These are phyloP conservation scores for Ophion obscuratus DNA, from an alignment of 2,888 invertebrate genomes.

Conservation along the genomic window DNA sequence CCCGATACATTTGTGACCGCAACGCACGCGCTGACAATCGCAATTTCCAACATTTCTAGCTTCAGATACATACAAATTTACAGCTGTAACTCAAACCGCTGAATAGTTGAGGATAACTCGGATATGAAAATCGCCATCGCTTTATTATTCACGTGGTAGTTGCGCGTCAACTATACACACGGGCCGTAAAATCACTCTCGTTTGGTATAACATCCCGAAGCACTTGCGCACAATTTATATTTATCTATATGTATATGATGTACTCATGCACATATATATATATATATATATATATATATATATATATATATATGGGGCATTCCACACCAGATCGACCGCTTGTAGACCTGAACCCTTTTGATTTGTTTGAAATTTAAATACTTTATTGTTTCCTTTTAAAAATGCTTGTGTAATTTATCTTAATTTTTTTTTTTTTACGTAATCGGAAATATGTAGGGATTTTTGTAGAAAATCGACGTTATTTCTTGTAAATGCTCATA, in stretches of 20 bases:
- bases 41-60: slow-evolving; percentile 1
- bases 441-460: no score
- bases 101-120: not conserved
- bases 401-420: no score
- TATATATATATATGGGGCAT: no score
- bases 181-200: slow-evolving; percentile 8
- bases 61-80: slow-evolving; percentile 21
- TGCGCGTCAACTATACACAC: not conserved
- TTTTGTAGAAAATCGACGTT: no score
- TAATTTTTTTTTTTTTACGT: no score
- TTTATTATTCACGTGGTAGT: slow-evolving; percentile 36
- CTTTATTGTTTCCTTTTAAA: no score
- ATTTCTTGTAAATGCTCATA: no score
- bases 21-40: slow-evolving; percentile 1
- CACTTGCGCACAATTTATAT: not conserved
- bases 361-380: no score
- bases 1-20: slow-evolving; percentile 10
- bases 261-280: no score
- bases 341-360: no score
- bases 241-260: not conserved
- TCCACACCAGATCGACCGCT: no score
- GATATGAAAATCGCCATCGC: slow-evolving; percentile 32
- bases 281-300: no score
- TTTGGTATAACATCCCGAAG: not conserved
- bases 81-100: slow-evolving; percentile 12